Percentiles rank a stretch among this genome's conserved stretches.
These are phyloP conservation scores for Mormyrus proboscirostris DNA, from an alignment of 2,797 vertebrate species.

Conservation along the genomic window DNA sequence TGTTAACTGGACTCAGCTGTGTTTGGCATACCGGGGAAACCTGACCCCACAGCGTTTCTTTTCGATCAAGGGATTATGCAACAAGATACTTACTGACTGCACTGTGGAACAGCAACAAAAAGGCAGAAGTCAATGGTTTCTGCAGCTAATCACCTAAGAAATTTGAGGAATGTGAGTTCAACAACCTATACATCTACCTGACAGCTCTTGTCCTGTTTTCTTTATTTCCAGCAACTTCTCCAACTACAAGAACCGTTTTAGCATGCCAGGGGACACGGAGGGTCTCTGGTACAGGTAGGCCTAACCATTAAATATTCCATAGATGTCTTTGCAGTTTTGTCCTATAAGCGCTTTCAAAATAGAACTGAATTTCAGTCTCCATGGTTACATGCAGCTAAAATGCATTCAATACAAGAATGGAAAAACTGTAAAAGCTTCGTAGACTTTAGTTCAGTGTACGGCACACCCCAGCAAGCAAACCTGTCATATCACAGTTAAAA, in stretches of 20 bases:
- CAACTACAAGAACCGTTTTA: slow-evolving; percentile 83
- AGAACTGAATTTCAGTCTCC: background rate
- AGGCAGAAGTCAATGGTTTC: slow-evolving; percentile 22
- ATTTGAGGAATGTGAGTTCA: slow-evolving; percentile 36
- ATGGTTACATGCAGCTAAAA: slow-evolving; percentile 9
- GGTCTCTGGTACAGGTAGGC: slow-evolving; percentile 85
- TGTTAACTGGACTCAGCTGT: slow-evolving; percentile 13
- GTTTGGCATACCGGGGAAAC: background rate
- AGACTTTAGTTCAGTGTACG: background rate
- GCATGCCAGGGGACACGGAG: slow-evolving; percentile 76
- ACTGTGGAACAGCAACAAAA: slow-evolving; percentile 22
- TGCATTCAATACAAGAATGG: background rate
- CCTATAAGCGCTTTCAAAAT: background rate
- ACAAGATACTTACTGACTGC: background rate
- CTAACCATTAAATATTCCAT: background rate
- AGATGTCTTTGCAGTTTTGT: background rate
- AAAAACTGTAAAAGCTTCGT: background rate
- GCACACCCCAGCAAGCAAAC: slow-evolving; percentile 2
- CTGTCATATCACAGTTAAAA: slow-evolving; percentile 14
- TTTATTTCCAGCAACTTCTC: slow-evolving; percentile 75
- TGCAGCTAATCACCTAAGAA: slow-evolving; percentile 33
- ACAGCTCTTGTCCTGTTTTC: background rate
- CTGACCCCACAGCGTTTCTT: background rate
- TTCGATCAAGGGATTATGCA: background rate
- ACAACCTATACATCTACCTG: slow-evolving; percentile 22